Conservation (phyloP, 2,113 vertebrate species). For the Picathartes gymnocephalus region DNA sequence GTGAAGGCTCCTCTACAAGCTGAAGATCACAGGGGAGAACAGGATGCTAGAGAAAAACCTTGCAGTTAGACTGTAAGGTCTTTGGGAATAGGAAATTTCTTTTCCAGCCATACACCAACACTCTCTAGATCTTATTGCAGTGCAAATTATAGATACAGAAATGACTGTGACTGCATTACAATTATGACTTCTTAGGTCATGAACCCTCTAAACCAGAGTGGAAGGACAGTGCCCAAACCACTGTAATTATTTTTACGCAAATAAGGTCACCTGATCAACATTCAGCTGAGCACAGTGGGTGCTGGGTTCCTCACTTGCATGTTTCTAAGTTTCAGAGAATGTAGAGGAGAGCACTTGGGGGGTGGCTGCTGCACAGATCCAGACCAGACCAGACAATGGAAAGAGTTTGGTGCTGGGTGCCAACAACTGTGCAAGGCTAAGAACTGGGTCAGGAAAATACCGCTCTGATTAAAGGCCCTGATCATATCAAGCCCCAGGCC, state of each 20-base stretch:
- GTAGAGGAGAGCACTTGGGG: neutral
- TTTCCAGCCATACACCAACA: neutral
- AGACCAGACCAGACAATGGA: neutral
- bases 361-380: neutral
- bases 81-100: neutral
- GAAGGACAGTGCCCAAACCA: neutral
- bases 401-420: neutral
- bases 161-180: neutral
- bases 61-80: neutral
- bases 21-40: neutral
- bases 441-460: conserved; percentile 58
- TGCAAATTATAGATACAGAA: neutral
- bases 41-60: neutral
- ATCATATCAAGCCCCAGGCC: conserved; percentile 14
- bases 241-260: neutral
- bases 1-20: neutral
- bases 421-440: neutral
- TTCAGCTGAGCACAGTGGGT: neutral
- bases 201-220: neutral
- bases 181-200: neutral
- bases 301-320: neutral
- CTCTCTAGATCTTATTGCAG: neutral
- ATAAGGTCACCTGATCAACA: neutral
- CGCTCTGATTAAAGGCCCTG: conserved; percentile 24
- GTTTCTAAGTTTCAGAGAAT: neutral